Evolutionary conservation across 2,113 vertebrate genomes (phyloP).

Genomic region (Ursus arctos): DNA sequence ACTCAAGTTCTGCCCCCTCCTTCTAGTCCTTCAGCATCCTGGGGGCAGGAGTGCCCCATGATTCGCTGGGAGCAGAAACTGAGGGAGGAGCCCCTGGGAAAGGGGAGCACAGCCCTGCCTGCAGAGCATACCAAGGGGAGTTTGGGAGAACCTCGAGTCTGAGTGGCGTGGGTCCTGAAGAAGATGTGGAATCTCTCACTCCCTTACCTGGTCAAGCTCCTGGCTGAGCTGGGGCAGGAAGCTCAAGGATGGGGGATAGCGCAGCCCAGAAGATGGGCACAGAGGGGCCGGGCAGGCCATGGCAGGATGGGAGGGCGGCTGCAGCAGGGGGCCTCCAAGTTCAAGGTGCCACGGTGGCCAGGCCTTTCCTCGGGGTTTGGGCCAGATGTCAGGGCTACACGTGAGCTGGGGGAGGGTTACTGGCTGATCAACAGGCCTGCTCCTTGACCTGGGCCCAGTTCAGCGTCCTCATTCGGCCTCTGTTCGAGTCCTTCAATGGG

Average conservation of each 20-base stretch:
- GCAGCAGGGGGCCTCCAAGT: too few relatives aligned
- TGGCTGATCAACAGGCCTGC: not conserved
- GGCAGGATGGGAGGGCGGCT: not conserved
- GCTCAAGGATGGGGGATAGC: not conserved
- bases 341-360: not conserved
- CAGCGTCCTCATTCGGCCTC: constrained; percentile 96
- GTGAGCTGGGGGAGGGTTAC: not conserved
- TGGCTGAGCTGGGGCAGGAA: not conserved
- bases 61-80: not conserved
- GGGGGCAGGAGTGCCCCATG: not conserved
- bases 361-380: not conserved
- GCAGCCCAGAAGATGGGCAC: not conserved
- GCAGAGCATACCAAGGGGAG: not conserved
- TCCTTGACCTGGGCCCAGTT: constrained; percentile 94
- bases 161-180: not conserved
- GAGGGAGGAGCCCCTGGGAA: not conserved
- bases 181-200: not conserved
- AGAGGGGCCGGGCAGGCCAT: too few relatives aligned
- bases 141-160: not conserved
- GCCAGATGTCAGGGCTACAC: not conserved
- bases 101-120: too few relatives aligned
- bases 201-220: not conserved
- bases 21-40: not conserved
- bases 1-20: not conserved
- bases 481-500: constrained; percentile 97